Base-by-base conservation (phyloP, 2,888 invertebrate genomes). In the Cacoxenus indagator region DNA sequence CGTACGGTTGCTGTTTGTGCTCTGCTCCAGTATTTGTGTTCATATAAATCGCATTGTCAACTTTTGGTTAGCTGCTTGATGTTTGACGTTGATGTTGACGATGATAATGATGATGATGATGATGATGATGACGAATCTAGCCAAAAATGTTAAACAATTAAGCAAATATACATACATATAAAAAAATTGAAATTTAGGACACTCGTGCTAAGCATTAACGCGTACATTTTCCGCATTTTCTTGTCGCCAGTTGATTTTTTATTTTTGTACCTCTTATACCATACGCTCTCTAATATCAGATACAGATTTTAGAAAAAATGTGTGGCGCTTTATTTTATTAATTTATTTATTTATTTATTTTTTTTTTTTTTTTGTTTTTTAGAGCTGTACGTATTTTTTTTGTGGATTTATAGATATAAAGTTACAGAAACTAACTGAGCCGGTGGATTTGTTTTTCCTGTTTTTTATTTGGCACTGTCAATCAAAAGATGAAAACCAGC, bases 131-230 rank as follows among this genome's bases (percentile, higher is more conserved):
- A 4, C 45, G n/a, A 46, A 17, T 31, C 17, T 17, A 6, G 61
- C 43, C 66, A 65, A 62, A 67, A 68, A 71, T 69, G 68, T 67
- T 27, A 66, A 65, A 72, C 46, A 31, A 64, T 70, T 59, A 51
- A 37, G 45, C 46, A 55, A 64, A 57, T 71, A 68, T 31, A 31
- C 65, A 71, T 75, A 76, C 73, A 78, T 76, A 81, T 78, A 80
- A 78, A 82, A 75, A 54, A 70, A 73, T 70, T 76, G 76, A 76
- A 81, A 82, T 82, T 74, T 80, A 62, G 75, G 70, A 64, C 69
- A 76, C 65, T 65, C 65, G 43, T 73, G 73, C 73, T 73, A 67
- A 70, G 68, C 73, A 73, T 70, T 70, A 65, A 73, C 64, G 68
- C 65, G 70, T 65, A 29, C 24, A 65, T 72, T 69, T 62, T 37